A percentile compares a stretch with the other conserved stretches of the same genome.
phyloP scores from a whole-genome alignment of 2,888 invertebrate genomes.

The Leptinotarsa haldemani region DNA sequence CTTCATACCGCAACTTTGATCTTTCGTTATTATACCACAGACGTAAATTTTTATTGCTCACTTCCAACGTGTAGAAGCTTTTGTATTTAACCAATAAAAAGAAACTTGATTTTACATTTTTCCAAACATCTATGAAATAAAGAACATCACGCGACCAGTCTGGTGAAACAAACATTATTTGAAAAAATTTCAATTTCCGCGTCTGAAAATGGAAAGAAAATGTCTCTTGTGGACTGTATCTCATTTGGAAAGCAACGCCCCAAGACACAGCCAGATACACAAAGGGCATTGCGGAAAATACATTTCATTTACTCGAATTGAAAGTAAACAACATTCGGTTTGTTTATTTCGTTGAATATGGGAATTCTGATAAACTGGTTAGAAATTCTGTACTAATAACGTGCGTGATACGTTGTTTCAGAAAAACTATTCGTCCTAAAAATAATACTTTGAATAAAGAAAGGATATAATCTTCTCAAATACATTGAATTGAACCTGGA shows the following conservation, averaged over 20 bases:
- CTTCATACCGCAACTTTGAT: no score
- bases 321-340: conserved; percentile 55
- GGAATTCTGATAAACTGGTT: background rate
- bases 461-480: no score
- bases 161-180: conserved; percentile 11
- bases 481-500: no score
- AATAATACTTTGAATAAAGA: no score
- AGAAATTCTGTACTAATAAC: no score
- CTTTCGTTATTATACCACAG: no score
- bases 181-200: conserved; percentile 29
- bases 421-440: no score
- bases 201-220: conserved; percentile 15
- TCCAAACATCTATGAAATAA: background rate
- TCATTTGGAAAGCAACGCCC: conserved; percentile 38
- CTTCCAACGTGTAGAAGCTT: no score
- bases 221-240: conserved; percentile 38
- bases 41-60: no score
- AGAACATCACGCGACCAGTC: background rate
- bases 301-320: conserved; percentile 59
- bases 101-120: no score
- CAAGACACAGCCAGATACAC: conserved; percentile 48
- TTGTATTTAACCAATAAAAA: no score
- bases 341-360: conserved; percentile 49
- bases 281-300: conserved; percentile 48
- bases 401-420: no score